Evolutionary conservation across 2,113 vertebrate genomes (phyloP).

Genomic region (Ophiodon elongatus): DNA sequence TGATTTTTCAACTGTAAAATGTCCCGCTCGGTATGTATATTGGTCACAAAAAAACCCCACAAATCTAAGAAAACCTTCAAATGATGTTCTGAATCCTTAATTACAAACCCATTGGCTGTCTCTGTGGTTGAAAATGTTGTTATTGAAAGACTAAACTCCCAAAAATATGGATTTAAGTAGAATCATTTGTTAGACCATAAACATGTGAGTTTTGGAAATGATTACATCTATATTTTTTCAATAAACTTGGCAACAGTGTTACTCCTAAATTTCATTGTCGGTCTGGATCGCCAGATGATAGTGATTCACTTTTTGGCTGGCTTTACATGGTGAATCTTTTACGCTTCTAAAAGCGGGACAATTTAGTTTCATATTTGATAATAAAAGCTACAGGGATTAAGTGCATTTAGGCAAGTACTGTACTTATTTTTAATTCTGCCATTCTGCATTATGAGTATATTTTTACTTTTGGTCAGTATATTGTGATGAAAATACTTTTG

Average conservation of each 20-base stretch:
- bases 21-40: neutral
- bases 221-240: neutral
- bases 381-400: neutral
- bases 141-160: neutral
- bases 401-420: neutral
- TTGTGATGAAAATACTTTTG: too few relatives aligned
- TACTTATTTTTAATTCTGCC: too few relatives aligned
- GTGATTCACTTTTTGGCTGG: too few relatives aligned
- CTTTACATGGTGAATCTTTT: too few relatives aligned
- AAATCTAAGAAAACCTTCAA: neutral
- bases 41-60: neutral
- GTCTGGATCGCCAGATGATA: neutral
- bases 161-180: neutral
- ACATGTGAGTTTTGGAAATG: neutral
- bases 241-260: neutral
- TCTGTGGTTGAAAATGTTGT: neutral
- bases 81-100: neutral
- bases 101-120: neutral
- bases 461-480: too few relatives aligned
- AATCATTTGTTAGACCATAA: neutral
- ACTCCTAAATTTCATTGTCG: neutral
- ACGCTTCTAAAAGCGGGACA: too few relatives aligned
- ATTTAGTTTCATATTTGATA: too few relatives aligned
- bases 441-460: too few relatives aligned
- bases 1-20: neutral